These are phyloP conservation scores for Acanthiza pusilla DNA, from an alignment of 2,797 vertebrate species.

Conservation along the genomic window DNA sequence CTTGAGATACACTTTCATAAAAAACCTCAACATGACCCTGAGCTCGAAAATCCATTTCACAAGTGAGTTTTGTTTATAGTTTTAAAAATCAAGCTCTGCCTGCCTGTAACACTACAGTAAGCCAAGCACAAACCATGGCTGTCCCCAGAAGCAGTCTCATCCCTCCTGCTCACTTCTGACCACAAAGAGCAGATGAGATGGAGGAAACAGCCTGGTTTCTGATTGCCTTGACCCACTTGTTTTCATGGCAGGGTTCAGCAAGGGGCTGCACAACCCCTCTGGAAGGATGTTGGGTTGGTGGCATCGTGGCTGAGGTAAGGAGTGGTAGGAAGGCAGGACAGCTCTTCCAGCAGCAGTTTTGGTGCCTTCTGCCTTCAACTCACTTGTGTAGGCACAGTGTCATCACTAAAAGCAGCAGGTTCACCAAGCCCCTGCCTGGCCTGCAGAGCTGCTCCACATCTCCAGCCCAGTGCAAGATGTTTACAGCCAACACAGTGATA, in stretches of 20 bases:
- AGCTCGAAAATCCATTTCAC: neutral
- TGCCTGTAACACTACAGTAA: neutral
- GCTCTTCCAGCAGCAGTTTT: neutral
- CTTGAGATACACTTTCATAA: neutral
- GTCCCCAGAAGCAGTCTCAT: neutral
- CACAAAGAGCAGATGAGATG: neutral
- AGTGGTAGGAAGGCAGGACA: neutral
- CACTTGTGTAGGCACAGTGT: neutral
- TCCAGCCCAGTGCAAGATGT: neutral
- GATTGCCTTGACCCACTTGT: neutral
- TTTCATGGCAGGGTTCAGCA: fast-evolving
- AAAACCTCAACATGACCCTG: neutral
- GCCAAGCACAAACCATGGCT: neutral
- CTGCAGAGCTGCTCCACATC: neutral
- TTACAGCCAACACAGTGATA: neutral
- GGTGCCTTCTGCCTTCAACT: neutral
- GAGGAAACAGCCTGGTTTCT: neutral
- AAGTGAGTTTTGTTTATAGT: neutral
- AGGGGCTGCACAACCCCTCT: neutral
- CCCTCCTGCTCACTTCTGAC: neutral
- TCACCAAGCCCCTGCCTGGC: neutral
- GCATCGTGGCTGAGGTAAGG: neutral
- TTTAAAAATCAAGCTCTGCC: neutral
- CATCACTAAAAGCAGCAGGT: neutral
- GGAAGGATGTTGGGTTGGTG: neutral